Conservation (phyloP, 2,888 invertebrate species). For the Drosophila leonis region DNA sequence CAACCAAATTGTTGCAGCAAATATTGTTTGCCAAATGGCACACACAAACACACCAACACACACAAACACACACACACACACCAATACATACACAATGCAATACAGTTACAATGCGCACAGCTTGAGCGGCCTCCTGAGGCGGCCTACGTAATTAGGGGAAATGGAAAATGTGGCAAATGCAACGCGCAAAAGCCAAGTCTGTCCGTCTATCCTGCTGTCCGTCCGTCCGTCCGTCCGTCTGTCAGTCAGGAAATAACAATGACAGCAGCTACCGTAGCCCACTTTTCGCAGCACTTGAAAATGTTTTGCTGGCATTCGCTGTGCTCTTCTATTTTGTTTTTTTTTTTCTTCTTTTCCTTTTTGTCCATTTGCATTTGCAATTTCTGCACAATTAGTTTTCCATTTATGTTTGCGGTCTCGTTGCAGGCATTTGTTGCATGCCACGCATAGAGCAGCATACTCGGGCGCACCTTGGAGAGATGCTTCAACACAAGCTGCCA, state of each 20-base stretch:
- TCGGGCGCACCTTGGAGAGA: slow-evolving; percentile 47
- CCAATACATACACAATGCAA: slow-evolving; percentile 62
- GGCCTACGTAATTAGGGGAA: slow-evolving; percentile 63
- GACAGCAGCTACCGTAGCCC: slow-evolving; percentile 25
- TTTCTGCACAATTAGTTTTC: slow-evolving; percentile 74
- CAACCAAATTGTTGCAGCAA: slow-evolving; percentile 23
- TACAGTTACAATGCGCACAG: slow-evolving; percentile 59
- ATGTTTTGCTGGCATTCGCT: slow-evolving; percentile 25
- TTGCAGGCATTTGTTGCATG: slow-evolving; percentile 41
- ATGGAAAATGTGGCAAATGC: slow-evolving; percentile 57
- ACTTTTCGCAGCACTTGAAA: slow-evolving; percentile 47
- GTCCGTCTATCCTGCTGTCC: slow-evolving; percentile 12
- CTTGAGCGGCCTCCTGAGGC: slow-evolving; percentile 30
- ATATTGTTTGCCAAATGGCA: slow-evolving; percentile 70
- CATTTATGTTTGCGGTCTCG: slow-evolving; percentile 43
- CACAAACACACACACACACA: slow-evolving; percentile 37
- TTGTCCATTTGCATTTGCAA: slow-evolving; percentile 32
- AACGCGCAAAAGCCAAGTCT: slow-evolving; percentile 25
- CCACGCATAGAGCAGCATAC: slow-evolving; percentile 11
- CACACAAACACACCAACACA: slow-evolving; percentile 16
- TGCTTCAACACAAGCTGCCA: slow-evolving; percentile 73
- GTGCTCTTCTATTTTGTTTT: neutral
- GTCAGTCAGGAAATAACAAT: slow-evolving; percentile 50
- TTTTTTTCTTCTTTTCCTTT: neutral
- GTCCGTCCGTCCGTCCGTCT: slow-evolving; percentile 14